Evolutionary conservation across 2,113 vertebrate genomes (phyloP).

Genomic region (Blennius ocellaris): DNA sequence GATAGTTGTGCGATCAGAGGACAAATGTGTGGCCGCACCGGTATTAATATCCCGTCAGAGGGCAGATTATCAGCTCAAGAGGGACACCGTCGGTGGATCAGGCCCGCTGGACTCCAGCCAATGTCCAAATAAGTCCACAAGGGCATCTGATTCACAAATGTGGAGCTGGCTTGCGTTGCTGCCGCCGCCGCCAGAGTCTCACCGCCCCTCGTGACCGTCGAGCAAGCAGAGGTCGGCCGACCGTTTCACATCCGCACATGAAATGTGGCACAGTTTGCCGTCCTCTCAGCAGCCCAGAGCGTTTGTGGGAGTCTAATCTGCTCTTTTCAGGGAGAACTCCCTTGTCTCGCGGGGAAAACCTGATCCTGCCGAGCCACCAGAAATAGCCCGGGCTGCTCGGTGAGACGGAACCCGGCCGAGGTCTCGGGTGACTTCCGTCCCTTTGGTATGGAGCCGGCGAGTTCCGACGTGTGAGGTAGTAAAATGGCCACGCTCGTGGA

Average conservation of each 20-base stretch:
- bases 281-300: no score
- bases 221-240: no score
- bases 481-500: no score
- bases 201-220: background rate
- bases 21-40: constrained; percentile 1
- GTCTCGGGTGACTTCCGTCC: constrained; percentile 19
- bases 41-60: constrained; percentile 64
- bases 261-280: no score
- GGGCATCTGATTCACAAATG: constrained; percentile 75
- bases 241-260: no score
- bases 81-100: constrained; percentile 62
- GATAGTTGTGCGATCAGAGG: background rate
- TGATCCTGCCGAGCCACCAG: constrained; percentile 31
- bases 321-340: constrained; percentile 15
- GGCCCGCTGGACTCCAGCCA: constrained; percentile 66
- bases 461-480: no score
- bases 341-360: constrained; percentile 33
- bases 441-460: background rate
- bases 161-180: constrained; percentile 47
- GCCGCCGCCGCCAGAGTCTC: background rate
- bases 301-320: background rate
- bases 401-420: constrained; percentile 36
- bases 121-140: constrained; percentile 81
- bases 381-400: constrained; percentile 63
- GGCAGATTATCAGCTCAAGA: constrained; percentile 70